Evolutionary conservation across 2,113 vertebrate genomes (phyloP).

Genomic region (Atlantisia rogersi): DNA sequence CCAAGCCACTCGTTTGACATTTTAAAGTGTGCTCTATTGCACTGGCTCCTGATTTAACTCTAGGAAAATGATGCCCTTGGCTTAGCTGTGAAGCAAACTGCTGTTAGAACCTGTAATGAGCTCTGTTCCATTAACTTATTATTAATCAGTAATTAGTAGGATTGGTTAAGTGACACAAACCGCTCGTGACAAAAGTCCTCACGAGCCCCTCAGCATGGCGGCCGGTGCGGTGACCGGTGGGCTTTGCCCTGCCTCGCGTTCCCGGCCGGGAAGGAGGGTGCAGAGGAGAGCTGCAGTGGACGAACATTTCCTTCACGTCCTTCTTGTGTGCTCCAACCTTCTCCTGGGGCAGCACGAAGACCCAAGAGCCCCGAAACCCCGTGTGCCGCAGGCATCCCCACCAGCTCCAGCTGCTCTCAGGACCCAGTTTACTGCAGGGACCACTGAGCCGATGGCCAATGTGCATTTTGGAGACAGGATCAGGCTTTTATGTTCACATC

Average conservation of each 20-base stretch:
- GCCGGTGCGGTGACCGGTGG: too few species aligned
- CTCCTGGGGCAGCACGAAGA: not conserved
- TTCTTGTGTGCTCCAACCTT: not conserved
- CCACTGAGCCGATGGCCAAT: not conserved
- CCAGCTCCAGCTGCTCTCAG: not conserved
- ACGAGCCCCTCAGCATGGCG: not conserved
- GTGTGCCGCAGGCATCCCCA: rapidly evolving
- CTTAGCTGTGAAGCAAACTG: not conserved
- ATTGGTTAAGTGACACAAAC: not conserved
- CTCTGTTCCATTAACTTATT: slow-evolving; percentile 3
- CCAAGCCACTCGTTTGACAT: not conserved
- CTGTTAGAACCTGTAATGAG: not conserved
- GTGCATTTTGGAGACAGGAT: not conserved
- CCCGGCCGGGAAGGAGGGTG: not conserved
- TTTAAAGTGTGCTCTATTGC: not conserved
- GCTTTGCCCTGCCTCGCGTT: not conserved
- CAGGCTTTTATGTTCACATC: not conserved
- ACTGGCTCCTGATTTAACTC: not conserved
- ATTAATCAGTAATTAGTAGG: slow-evolving; percentile 35
- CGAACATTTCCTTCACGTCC: rapidly evolving
- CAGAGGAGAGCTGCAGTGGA: not conserved
- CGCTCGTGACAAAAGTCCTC: rapidly evolving
- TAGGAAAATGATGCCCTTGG: not conserved
- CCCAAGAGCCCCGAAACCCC: not conserved
- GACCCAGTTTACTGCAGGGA: not conserved